Evolutionary conservation across 2,888 invertebrate species (phyloP).

Genomic region (Cheilosia pagana): DNA sequence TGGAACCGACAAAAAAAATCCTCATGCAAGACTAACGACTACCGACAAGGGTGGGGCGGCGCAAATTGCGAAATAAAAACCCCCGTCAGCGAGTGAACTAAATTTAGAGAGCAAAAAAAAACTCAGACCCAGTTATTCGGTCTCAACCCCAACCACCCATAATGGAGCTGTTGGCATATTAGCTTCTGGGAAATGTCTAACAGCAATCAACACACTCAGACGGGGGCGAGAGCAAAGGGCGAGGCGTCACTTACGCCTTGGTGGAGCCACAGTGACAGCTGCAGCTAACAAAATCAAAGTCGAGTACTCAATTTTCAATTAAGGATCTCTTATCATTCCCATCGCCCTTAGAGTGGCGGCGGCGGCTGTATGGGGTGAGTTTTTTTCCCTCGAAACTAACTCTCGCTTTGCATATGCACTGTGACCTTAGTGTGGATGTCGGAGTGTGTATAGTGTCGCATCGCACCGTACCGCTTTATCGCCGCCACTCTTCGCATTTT

Average conservation of each 20-base stretch:
- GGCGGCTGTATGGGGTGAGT: not conserved
- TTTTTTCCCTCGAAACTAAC: constrained; percentile 13
- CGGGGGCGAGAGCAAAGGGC: not conserved
- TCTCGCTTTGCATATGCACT: constrained; percentile 13
- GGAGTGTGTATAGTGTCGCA: not conserved
- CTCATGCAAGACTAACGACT: constrained; percentile 52
- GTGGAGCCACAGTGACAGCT: constrained; percentile 43
- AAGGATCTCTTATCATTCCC: constrained; percentile 75
- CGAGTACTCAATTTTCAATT: constrained; percentile 80
- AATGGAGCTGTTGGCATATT: constrained; percentile 58
- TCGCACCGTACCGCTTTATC: constrained; percentile 21
- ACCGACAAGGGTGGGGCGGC: constrained; percentile 18
- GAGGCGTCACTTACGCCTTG: constrained; percentile 26
- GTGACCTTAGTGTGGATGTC: not conserved
- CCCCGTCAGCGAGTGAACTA: constrained; percentile 32
- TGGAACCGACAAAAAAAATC: constrained; percentile 4
- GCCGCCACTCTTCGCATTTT: constrained; percentile 37
- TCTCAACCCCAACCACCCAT: constrained; percentile 10
- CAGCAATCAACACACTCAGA: constrained; percentile 55
- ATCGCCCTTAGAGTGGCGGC: no score
- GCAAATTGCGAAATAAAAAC: constrained; percentile 67
- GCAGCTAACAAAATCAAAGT: constrained; percentile 76
- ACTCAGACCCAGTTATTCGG: constrained; percentile 20
- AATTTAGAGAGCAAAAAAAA: constrained; percentile 12
- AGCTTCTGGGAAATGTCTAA: constrained; percentile 43